Percentiles rank a stretch among this genome's conserved stretches.
Conservation (phyloP, 35 echinoderm and acorn worm species). For the Ophioderma brevispina region DNA sequence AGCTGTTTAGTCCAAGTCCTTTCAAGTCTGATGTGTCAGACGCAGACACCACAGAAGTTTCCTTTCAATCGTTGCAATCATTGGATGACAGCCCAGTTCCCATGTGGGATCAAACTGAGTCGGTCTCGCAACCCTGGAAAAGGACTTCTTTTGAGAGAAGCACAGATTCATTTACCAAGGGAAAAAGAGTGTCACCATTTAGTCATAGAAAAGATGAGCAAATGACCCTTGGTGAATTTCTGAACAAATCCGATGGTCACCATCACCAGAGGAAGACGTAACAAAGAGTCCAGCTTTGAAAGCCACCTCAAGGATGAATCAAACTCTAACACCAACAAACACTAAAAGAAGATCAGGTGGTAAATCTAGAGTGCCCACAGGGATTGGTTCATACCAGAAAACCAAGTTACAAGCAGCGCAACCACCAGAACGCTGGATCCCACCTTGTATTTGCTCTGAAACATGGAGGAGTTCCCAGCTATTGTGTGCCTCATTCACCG, state of each 20-base stretch:
- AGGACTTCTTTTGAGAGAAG: neutral
- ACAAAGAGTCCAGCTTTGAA: constrained; percentile 10
- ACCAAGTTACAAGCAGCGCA: neutral
- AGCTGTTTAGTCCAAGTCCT: constrained; percentile 40
- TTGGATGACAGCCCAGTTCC: constrained; percentile 23
- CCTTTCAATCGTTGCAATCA: neutral
- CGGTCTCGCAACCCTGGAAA: neutral
- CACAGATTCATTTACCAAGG: neutral
- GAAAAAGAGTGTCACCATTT: constrained; percentile 3
- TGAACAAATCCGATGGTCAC: constrained; percentile 5
- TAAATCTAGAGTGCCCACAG: neutral
- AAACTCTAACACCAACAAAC: too few relatives aligned
- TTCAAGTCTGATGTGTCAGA: constrained; percentile 29
- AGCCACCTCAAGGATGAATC: too few relatives aligned
- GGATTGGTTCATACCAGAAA: neutral
- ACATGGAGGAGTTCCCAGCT: neutral
- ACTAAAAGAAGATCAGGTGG: neutral
- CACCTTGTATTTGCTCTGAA: neutral
- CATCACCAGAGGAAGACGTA: constrained; percentile 13
- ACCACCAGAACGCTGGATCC: neutral
- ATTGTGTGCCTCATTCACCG: neutral
- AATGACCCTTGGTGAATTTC: neutral
- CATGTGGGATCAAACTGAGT: neutral
- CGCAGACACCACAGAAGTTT: neutral
- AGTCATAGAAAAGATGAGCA: constrained; percentile 26